phyloP scores from a whole-genome alignment of 2,797 vertebrate species.

The Oreonectes daqikongensis region DNA sequence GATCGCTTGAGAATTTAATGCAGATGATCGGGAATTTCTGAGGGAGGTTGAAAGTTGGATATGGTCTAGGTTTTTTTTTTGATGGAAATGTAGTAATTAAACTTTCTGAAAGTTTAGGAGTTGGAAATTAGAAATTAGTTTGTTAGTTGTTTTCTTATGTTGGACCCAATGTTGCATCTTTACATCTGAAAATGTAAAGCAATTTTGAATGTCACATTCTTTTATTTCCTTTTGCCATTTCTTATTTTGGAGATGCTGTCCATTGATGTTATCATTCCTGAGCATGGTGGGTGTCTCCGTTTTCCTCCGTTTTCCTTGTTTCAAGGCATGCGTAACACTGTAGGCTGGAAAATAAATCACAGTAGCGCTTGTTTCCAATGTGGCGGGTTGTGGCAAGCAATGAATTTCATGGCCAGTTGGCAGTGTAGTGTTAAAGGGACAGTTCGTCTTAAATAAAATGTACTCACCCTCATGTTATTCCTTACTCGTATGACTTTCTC shows the following conservation, averaged over 20 bases:
- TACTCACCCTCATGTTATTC: neutral
- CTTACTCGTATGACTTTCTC: neutral
- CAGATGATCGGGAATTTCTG: conserved; percentile 23
- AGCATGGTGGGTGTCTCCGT: conserved; percentile 44
- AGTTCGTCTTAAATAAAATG: neutral
- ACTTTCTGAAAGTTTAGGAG: neutral
- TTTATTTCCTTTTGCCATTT: conserved; percentile 34
- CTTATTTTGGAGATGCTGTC: conserved; percentile 45
- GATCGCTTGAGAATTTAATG: conserved; percentile 37
- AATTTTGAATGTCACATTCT: conserved; percentile 8
- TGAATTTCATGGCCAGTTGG: conserved; percentile 36
- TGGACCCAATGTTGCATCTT: too few relatives aligned
- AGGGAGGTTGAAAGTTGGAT: neutral
- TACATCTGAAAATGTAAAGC: too few relatives aligned
- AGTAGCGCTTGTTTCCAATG: conserved; percentile 48
- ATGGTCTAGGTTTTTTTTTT: neutral
- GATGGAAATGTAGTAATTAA: too few relatives aligned
- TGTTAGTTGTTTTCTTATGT: too few relatives aligned
- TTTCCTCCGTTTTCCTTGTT: conserved; percentile 46
- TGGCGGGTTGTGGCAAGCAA: conserved; percentile 52
- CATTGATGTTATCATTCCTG: conserved; percentile 57
- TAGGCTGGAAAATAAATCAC: conserved; percentile 49
- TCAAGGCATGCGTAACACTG: conserved; percentile 55
- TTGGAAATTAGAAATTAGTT: too few relatives aligned
- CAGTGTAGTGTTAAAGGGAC: conserved; percentile 28